Percentiles rank a stretch among this genome's conserved stretches.
These are phyloP conservation scores for Daboia siamensis DNA, from an alignment of 2,113 vertebrate genomes.

Conservation along the genomic window DNA sequence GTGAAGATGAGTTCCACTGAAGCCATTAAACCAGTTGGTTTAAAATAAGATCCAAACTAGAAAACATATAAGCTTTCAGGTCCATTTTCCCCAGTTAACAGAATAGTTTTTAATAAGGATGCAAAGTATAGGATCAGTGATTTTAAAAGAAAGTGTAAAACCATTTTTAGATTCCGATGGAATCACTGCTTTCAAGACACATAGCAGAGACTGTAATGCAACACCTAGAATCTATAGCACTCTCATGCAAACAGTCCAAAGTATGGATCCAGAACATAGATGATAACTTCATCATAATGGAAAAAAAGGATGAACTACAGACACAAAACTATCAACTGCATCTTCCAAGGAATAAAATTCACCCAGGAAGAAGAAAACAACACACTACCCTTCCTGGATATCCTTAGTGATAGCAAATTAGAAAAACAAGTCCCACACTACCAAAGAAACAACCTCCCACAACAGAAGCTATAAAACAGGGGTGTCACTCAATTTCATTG, in stretches of 20 bases:
- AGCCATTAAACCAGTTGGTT: not conserved
- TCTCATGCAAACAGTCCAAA: not conserved
- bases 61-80: not conserved
- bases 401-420: not conserved
- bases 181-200: not conserved
- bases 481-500: too few relatives aligned
- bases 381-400: not conserved
- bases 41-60: not conserved
- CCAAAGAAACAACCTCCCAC: not conserved
- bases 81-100: not conserved
- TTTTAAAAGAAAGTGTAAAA: not conserved
- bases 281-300: not conserved
- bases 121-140: not conserved
- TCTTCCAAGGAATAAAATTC: not conserved
- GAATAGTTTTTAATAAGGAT: not conserved
- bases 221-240: not conserved
- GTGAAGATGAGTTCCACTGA: not conserved
- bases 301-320: not conserved
- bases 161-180: not conserved
- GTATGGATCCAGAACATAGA: not conserved
- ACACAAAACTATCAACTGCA: not conserved
- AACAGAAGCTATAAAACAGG: not conserved
- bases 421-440: not conserved
- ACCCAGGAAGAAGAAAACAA: too few relatives aligned
- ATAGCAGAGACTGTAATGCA: not conserved